Base-by-base conservation (phyloP, 35 echinoderm and acorn worm genomes). In the Holothuria glaberrima region DNA sequence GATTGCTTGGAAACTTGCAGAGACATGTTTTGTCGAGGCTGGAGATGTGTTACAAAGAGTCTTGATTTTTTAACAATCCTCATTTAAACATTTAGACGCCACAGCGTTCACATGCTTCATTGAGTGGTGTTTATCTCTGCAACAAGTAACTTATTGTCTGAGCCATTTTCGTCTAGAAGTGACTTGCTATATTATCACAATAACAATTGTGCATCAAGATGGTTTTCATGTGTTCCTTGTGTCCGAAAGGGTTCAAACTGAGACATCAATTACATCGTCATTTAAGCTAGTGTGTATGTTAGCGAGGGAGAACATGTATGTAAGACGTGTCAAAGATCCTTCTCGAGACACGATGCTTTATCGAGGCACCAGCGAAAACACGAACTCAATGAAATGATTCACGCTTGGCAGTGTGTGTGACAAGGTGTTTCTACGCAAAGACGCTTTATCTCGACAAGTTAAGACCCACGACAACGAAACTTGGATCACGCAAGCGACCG, bases 191-290 rank as follows among this genome's bases (percentile, higher is more conserved):
- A 69, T 69, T 29, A 54, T 54, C 1, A 41, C 36, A 27, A 6
- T 69, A 69, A 30, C 66, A 69, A 4, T 0, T 69, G 66, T 69
- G 20, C 66, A 69, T 9, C 66, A 27, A 48, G 31, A 78, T 78
- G 74, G 74, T 32, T 78, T 78, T 78, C n/a, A 36, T 20, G 45
- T 78, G 74, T 78, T 48, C 74, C 13, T 41, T 75, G 71, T 75
- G 71, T 75, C 71, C 74, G 13, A 78, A 44, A 44, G 45, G 16
- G 6, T 78, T 78, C 74, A 78, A 78, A 48, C n/a, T 44, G n/a
- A 41, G 7, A 41, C 36, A 41, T 41, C 36, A 4, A 41, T 7
- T 41, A 41, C 36, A 41, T 2, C 36, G 36, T 7, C 36, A 41
- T 41, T 41, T 41, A n/a, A 7, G 36, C 36, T 7, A 41, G 36